These are phyloP conservation scores for Scolopax bukidnonensis DNA, from an alignment of 2,797 vertebrate genomes.

Conservation along the genomic window DNA sequence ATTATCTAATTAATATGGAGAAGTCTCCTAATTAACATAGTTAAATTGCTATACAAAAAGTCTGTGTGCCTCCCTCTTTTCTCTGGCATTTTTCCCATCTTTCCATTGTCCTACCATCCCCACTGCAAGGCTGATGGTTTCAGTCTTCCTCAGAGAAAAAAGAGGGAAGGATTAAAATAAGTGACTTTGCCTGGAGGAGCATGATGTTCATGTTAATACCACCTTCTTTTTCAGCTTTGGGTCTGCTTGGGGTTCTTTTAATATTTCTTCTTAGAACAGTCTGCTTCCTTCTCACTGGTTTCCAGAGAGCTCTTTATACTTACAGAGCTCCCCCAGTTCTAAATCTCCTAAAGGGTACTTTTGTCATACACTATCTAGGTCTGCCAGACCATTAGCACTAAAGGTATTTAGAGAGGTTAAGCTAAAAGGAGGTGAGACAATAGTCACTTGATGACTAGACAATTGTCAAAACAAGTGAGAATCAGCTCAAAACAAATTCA, in stretches of 20 bases:
- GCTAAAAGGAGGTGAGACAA: neutral
- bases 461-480: neutral
- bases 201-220: neutral
- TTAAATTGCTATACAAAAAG: neutral
- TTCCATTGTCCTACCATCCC: neutral
- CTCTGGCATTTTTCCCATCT: neutral
- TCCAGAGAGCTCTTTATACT: neutral
- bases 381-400: neutral
- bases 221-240: neutral
- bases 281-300: neutral
- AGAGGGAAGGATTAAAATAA: neutral
- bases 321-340: neutral
- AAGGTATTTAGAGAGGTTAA: neutral
- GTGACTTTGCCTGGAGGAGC: neutral
- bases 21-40: neutral
- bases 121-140: neutral
- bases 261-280: neutral
- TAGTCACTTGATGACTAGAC: neutral
- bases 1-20: neutral
- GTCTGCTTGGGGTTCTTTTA: neutral
- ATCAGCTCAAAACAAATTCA: neutral
- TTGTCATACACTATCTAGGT: neutral
- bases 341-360: neutral
- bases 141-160: neutral
- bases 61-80: neutral